These are phyloP conservation scores for Toxonevra muliebris DNA, from an alignment of 2,888 invertebrate genomes.

Conservation along the genomic window DNA sequence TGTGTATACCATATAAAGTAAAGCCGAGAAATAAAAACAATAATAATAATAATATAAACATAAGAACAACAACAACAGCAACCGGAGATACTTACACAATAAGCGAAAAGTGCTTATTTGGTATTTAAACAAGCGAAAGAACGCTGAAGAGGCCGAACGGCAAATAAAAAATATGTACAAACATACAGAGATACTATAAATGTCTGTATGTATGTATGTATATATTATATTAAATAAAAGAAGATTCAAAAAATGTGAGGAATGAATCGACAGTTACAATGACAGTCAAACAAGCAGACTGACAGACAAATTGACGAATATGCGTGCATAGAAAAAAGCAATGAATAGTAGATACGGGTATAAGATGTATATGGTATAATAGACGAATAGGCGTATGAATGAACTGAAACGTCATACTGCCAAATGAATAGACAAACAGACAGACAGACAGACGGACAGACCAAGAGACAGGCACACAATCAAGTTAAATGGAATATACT, in stretches of 20 bases:
- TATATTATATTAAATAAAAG: background rate
- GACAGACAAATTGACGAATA: background rate
- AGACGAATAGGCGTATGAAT: background rate
- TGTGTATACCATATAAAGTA: background rate
- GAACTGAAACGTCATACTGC: background rate
- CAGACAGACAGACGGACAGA: background rate
- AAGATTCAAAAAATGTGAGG: background rate
- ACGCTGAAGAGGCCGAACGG: background rate
- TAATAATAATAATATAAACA: background rate
- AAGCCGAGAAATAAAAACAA: background rate
- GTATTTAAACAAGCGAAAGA: slow-evolving; percentile 4
- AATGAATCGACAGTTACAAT: background rate
- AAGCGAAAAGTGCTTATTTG: slow-evolving; percentile 3
- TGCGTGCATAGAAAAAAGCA: background rate
- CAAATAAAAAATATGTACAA: background rate
- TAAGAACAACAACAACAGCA: background rate
- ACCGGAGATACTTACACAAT: background rate
- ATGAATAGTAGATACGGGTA: background rate
- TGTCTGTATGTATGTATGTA: too few species aligned
- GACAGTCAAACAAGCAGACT: background rate
- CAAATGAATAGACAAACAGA: background rate
- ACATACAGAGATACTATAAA: too few species aligned
- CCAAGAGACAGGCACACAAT: background rate
- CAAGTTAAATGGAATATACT: background rate
- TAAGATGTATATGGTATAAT: background rate